Evolutionary conservation across 2,797 vertebrate species (phyloP).

Genomic region (Gallirallus australis): DNA sequence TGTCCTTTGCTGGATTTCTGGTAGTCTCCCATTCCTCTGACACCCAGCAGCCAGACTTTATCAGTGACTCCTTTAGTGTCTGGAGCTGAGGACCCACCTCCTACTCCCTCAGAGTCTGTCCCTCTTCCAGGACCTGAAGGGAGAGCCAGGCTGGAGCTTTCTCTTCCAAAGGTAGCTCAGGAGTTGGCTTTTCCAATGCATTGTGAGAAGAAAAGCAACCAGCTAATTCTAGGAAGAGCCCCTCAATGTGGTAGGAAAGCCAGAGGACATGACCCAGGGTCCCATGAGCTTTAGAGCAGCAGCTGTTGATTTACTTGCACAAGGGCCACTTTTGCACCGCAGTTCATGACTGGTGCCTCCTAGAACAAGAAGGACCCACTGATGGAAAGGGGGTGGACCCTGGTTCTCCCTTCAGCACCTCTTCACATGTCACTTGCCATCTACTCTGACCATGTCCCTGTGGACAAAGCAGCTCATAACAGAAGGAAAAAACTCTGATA

Average conservation of each 20-base stretch:
- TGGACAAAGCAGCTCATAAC: rapidly evolving
- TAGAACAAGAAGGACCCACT: background rate
- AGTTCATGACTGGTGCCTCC: background rate
- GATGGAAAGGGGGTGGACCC: background rate
- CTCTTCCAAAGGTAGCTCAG: background rate
- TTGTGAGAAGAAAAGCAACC: background rate
- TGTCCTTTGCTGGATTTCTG: background rate
- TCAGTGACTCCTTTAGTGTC: background rate
- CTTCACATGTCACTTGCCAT: background rate
- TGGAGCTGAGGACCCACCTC: background rate
- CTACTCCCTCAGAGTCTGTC: background rate
- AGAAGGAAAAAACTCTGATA: background rate
- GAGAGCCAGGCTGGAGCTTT: background rate
- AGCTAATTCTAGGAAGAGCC: background rate
- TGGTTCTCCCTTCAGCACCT: background rate
- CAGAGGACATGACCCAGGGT: rapidly evolving
- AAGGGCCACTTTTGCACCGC: background rate
- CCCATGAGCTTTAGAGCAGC: rapidly evolving
- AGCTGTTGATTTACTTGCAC: background rate
- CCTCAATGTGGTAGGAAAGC: too few species aligned
- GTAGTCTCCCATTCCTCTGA: rapidly evolving
- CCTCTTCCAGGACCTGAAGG: background rate
- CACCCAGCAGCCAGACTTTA: background rate
- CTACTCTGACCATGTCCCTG: background rate
- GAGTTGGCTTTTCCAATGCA: background rate